Percentiles rank a stretch among this genome's conserved stretches.
Conservation (phyloP, 2,888 invertebrate species). For the Ophion obscuratus region DNA sequence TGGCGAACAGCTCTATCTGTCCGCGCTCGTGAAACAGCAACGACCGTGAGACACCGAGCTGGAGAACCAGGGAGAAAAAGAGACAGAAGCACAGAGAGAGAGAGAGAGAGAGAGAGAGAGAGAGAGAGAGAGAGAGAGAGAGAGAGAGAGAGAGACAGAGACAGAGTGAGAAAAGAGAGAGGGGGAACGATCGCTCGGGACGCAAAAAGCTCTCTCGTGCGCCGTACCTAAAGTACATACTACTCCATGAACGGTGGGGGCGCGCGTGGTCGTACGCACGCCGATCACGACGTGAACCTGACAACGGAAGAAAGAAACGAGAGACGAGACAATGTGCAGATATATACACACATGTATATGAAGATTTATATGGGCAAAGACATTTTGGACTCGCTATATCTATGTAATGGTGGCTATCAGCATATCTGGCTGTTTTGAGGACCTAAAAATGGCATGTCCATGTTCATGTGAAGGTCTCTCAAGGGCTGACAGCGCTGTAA, state of each 20-base stretch:
- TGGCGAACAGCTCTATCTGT: conserved; percentile 70
- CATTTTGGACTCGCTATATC: too few relatives aligned
- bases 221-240: conserved; percentile 67
- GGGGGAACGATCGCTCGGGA: conserved; percentile 42
- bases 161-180: too few relatives aligned
- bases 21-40: conserved; percentile 57
- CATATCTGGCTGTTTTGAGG: too few relatives aligned
- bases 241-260: conserved; percentile 72
- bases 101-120: background rate
- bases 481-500: too few relatives aligned
- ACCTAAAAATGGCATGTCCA: too few relatives aligned
- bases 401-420: too few relatives aligned
- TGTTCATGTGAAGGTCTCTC: too few relatives aligned
- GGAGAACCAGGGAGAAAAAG: conserved; percentile 5
- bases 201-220: conserved; percentile 79
- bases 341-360: background rate
- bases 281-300: conserved; percentile 57
- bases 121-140: background rate
- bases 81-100: background rate
- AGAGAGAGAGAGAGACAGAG: background rate
- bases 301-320: conserved; percentile 41
- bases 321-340: conserved; percentile 33
- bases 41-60: conserved; percentile 43
- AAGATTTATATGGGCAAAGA: too few relatives aligned
- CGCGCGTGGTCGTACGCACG: conserved; percentile 78